Percentiles rank a stretch among this genome's conserved stretches.
These are phyloP conservation scores for Leptinotarsa lineolata DNA, from an alignment of 1,140 invertebrate genomes.

Conservation along the genomic window DNA sequence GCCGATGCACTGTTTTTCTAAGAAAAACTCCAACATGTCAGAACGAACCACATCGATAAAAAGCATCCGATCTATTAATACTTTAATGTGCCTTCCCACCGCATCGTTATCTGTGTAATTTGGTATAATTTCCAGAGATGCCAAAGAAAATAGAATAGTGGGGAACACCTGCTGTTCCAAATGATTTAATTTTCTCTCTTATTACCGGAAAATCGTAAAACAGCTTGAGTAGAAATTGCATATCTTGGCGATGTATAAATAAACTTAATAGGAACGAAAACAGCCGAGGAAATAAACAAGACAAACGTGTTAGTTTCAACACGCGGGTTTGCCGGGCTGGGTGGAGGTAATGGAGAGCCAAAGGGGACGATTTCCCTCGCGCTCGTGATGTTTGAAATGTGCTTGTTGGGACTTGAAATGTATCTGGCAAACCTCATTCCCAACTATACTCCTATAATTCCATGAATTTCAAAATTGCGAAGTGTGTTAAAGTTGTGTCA, in stretches of 20 bases:
- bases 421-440: too few species aligned
- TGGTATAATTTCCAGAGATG: background rate
- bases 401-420: too few species aligned
- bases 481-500: too few species aligned
- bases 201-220: slow-evolving; percentile 8
- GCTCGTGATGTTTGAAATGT: background rate
- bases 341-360: background rate
- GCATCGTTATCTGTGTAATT: background rate
- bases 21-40: too few species aligned
- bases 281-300: slow-evolving; percentile 11
- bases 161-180: background rate
- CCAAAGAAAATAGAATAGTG: background rate
- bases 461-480: too few species aligned
- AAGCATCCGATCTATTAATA: too few species aligned
- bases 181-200: slow-evolving; percentile 7
- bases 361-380: background rate
- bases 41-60: too few species aligned
- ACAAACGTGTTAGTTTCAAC: slow-evolving; percentile 13
- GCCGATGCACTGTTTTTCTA: too few species aligned
- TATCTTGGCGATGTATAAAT: background rate
- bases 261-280: slow-evolving; percentile 16
- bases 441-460: too few species aligned
- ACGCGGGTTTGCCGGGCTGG: background rate
- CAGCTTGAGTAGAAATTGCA: slow-evolving; percentile 1
- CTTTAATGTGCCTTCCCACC: background rate